These are phyloP conservation scores for Glyphotaelius pellucidus DNA, from an alignment of 2,888 invertebrate species.

Conservation along the genomic window DNA sequence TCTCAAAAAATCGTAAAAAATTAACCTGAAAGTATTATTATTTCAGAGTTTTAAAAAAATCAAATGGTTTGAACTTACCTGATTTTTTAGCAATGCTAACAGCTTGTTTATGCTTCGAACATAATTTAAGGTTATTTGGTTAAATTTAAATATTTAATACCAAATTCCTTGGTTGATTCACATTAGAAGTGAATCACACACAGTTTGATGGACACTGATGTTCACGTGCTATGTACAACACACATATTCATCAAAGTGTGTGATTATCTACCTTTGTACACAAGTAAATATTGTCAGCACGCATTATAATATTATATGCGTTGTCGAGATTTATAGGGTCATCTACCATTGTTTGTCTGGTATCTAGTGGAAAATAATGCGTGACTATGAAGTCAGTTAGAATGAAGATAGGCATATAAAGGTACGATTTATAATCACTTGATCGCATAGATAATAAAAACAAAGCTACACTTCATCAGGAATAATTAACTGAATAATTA, in stretches of 20 bases:
- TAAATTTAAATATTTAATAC: not conserved
- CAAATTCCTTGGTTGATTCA: not conserved
- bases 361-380: not conserved
- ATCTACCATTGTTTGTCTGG: not conserved
- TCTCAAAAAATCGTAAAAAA: no score
- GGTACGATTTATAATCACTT: not conserved
- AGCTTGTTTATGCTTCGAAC: not conserved
- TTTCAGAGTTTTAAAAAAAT: not conserved
- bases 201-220: constrained; percentile 10
- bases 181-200: constrained; percentile 13
- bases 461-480: no score
- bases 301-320: not conserved
- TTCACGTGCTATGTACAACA: not conserved
- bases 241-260: not conserved
- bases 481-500: no score
- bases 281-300: not conserved
- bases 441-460: not conserved
- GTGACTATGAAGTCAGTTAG: not conserved
- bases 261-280: not conserved
- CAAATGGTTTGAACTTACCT: not conserved
- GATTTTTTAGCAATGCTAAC: not conserved
- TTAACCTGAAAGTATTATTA: no score
- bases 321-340: not conserved
- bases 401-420: not conserved
- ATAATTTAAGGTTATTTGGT: constrained; percentile 6